Base-by-base conservation (phyloP, 2,113 vertebrate genomes). In the Microtus richardsoni region DNA sequence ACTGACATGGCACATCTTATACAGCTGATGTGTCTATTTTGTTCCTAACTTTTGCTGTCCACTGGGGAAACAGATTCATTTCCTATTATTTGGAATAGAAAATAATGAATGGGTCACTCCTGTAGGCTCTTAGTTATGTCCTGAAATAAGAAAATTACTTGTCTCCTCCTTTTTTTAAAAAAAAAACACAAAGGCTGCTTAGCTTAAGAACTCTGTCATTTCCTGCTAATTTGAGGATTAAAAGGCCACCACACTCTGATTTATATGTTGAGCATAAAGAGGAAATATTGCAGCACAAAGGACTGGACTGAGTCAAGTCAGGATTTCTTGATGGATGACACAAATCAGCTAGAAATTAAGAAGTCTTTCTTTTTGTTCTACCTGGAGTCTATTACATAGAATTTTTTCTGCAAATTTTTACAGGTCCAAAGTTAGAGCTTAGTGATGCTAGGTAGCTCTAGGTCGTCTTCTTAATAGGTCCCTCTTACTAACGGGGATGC, bases 311-410 rank as follows among this genome's bases (percentile, higher is more conserved):
- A 94, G 41, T 86, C 82, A 85, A 33, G 17, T 83, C 41, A 89
- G 12, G 30, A 66, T 66, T 96, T 80, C 10, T 90, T 47, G 92
- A 7, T 68, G 64, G 26, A 62, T 36, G 89, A 82, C 13, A 94
- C 71, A 96, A 86, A 94, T 87, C 36, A 74, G 24, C 12, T 93
- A 30, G 26, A 74, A 92, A 70, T 75, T 78, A 96, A 82, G 19
- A 28, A 91, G n/a, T 94, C 79, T 96, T 41, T 92, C n/a, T 28
- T 74, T 92, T 97, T 93, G 93, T 96, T 95, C 93, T 79, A 83
- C 62, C 68, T 52, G 36, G 54, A 92, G 94, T 54, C 90, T 44
- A 83, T 47, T 22, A 60, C 73, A 58, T 82, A 80, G 21, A 75
- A n/a, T 83, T 95, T 78, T 78, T 11, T 94, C n/a, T 88, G 70